Evolutionary conservation across 2,888 invertebrate species (phyloP).

Genomic region (Melieria omissa): DNA sequence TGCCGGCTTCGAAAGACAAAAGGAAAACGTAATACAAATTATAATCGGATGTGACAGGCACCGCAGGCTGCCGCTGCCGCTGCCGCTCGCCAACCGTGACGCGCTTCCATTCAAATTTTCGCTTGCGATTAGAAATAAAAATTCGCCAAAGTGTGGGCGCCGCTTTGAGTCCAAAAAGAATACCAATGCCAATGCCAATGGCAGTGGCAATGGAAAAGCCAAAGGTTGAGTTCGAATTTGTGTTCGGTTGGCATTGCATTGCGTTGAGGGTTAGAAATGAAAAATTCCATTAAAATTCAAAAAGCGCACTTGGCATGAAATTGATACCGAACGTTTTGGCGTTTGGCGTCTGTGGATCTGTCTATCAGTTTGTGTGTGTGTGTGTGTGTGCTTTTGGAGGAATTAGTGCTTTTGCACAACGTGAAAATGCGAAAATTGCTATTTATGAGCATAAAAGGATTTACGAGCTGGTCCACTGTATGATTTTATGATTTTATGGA

Average conservation of each 20-base stretch:
- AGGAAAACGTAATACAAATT: constrained; percentile 38
- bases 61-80: constrained; percentile 13
- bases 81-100: background rate
- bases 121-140: constrained; percentile 37
- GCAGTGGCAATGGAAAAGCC: background rate
- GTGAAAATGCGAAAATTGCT: too few species aligned
- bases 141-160: background rate
- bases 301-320: constrained; percentile 39
- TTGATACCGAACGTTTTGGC: constrained; percentile 29
- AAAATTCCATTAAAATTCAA: constrained; percentile 40
- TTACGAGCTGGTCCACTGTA: too few species aligned
- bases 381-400: constrained; percentile 2
- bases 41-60: constrained; percentile 43
- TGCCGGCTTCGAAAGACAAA: constrained; percentile 13
- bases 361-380: constrained; percentile 17
- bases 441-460: background rate
- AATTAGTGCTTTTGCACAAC: background rate
- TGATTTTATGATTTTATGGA: too few species aligned
- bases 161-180: background rate
- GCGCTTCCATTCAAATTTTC: constrained; percentile 36
- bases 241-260: too few species aligned
- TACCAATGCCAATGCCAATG: constrained; percentile 8
- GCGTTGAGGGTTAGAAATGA: constrained; percentile 1
- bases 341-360: constrained; percentile 20
- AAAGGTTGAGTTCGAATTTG: background rate